phyloP scores from a whole-genome alignment of 1,140 invertebrate genomes.

The Sinella curviseta region DNA sequence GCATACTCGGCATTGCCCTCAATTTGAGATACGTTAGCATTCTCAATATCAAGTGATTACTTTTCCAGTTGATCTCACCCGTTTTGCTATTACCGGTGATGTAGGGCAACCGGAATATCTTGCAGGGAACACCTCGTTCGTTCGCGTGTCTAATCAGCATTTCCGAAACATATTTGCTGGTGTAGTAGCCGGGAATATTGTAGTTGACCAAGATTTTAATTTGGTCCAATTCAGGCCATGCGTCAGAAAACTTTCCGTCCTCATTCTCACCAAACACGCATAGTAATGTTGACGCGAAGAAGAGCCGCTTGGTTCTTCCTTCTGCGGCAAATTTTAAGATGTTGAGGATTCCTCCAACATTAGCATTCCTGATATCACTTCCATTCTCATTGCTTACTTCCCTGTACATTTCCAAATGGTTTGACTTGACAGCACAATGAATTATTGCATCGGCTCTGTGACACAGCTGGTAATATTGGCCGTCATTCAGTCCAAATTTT shows the following conservation, averaged over 20 bases:
- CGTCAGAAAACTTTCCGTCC: neutral
- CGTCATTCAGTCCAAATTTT: neutral
- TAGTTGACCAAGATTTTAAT: neutral
- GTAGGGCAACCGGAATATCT: slow-evolving; percentile 5
- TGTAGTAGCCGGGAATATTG: neutral
- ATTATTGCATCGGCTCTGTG: slow-evolving; percentile 3
- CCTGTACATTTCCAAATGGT: slow-evolving; percentile 20
- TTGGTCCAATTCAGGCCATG: neutral
- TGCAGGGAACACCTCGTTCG: neutral
- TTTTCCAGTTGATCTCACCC: neutral
- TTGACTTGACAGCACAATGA: slow-evolving; percentile 21
- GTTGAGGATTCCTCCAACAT: neutral
- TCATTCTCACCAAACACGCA: neutral
- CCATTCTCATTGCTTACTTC: neutral
- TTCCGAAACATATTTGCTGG: neutral
- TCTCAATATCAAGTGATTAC: neutral
- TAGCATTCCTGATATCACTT: slow-evolving; percentile 10
- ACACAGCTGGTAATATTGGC: neutral
- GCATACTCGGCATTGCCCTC: neutral
- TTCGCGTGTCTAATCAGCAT: neutral
- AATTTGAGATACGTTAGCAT: neutral
- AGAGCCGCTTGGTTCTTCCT: neutral
- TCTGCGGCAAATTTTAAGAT: neutral
- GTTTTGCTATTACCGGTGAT: slow-evolving; percentile 9
- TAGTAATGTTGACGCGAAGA: neutral